Evolutionary conservation across 1,140 invertebrate species (phyloP).

Genomic region (Euschistus heros): DNA sequence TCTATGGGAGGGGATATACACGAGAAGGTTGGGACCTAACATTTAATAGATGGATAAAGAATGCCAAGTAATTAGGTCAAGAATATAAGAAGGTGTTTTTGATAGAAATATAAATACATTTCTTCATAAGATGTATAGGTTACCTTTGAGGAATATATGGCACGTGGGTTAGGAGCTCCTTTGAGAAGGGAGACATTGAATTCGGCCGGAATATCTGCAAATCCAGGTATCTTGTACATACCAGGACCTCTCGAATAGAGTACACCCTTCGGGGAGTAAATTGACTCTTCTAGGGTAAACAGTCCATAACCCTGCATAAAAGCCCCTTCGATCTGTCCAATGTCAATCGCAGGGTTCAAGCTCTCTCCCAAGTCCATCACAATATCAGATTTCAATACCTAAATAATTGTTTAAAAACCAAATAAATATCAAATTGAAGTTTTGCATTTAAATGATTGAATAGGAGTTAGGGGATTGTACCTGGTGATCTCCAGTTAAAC

Average conservation of each 20-base stretch:
- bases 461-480: slow-evolving; percentile 32
- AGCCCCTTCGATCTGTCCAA: slow-evolving; percentile 90
- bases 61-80: no score
- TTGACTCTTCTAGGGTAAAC: slow-evolving; percentile 81
- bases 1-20: no score
- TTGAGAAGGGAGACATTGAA: slow-evolving; percentile 89
- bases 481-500: slow-evolving; percentile 77
- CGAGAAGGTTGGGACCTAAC: no score
- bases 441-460: slow-evolving; percentile 3
- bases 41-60: no score
- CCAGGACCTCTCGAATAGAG: slow-evolving; percentile 80
- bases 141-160: slow-evolving; percentile 91
- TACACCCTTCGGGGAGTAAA: slow-evolving; percentile 71
- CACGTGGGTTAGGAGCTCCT: slow-evolving; percentile 73
- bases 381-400: slow-evolving; percentile 79
- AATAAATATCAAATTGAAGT: slow-evolving; percentile 19
- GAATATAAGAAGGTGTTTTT: no score
- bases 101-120: no score
- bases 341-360: slow-evolving; percentile 90
- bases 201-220: slow-evolving; percentile 76
- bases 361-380: slow-evolving; percentile 91
- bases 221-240: slow-evolving; percentile 85
- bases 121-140: no score
- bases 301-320: slow-evolving; percentile 89
- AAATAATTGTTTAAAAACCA: slow-evolving; percentile 6